Evolutionary conservation across 2,888 invertebrate genomes (phyloP), one percentile per base, ranked within the genome.

Genomic region (Pterobdella sp.): DNA sequence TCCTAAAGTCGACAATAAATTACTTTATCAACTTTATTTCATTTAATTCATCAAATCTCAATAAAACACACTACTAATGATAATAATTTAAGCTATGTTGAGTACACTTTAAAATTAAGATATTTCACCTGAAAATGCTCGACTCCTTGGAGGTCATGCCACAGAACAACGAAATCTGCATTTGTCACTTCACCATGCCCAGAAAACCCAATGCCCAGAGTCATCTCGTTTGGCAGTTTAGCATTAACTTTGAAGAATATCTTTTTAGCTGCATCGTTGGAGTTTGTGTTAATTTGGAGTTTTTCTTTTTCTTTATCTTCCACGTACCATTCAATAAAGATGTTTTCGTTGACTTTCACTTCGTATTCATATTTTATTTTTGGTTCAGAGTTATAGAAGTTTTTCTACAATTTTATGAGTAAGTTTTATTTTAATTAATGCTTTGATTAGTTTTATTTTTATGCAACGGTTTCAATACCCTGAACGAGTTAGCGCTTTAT

Each of bases 161-260:
- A 82, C 73, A 79, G 78, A 0, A 82, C 74, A 1, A 78, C 79
- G 2, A 81, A 72, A 75, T 83, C 83, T 1, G 81, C 80, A 31
- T 77, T 64, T 31, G 69, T 73, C 34, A 74, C 36, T 37, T 77
- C 76, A 18, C 80, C 78, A 49, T 78, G 77, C 72, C 76, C 76
- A 0, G 80, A 80, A 68, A 80, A 80, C 4, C 80, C 80, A 67
- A 80, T 71, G 1, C 75, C 79, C 22, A 80, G 7, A 72, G 78
- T 72, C n/a, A 75, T 73, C 18, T 37, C 60, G 1, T 65, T 63
- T 10, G 52, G 60, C 1, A 77, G 26, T 7, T 56, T 69, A 0
- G 76, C 77, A 37, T 72, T 65, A 31, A 78, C 68, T 10, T 73
- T 68, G 64, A 78, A 78, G 7, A 35, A 63, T 34, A 78, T 66